Conservation (phyloP, 2,888 invertebrate genomes). For the Prenolepis imparis region DNA sequence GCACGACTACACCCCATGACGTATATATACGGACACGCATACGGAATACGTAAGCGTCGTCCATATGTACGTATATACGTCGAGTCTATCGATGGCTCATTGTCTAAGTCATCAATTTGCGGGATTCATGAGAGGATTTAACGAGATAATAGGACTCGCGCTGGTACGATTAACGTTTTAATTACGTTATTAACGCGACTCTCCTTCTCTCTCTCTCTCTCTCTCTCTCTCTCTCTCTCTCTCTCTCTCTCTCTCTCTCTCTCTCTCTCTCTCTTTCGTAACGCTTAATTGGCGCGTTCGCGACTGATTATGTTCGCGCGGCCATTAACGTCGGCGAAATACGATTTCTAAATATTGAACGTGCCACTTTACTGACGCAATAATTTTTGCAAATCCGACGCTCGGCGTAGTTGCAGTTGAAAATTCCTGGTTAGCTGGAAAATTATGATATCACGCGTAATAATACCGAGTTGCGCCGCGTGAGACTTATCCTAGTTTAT, state of each 20-base stretch:
- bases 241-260: constrained; percentile 23
- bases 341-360: not conserved
- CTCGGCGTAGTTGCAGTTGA: not conserved
- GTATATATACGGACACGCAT: constrained; percentile 35
- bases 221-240: constrained; percentile 27
- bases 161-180: constrained; percentile 54
- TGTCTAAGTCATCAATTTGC: constrained; percentile 56
- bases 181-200: constrained; percentile 30
- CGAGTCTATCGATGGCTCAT: constrained; percentile 50
- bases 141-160: constrained; percentile 47
- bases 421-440: too few relatives aligned
- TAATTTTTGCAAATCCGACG: constrained; percentile 23
- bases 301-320: constrained; percentile 4
- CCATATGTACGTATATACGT: constrained; percentile 19
- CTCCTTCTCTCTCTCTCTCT: too few relatives aligned
- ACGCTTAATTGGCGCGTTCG: constrained; percentile 29
- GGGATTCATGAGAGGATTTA: constrained; percentile 55
- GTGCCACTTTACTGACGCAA: not conserved
- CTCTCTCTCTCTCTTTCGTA: constrained; percentile 16
- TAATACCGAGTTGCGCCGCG: not conserved
- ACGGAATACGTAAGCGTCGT: constrained; percentile 64
- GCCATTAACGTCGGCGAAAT: constrained; percentile 17
- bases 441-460: not conserved
- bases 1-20: not conserved
- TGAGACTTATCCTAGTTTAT: constrained; percentile 11